phyloP scores from a whole-genome alignment of 2,113 vertebrate species.

The Engraulis encrasicolus region DNA sequence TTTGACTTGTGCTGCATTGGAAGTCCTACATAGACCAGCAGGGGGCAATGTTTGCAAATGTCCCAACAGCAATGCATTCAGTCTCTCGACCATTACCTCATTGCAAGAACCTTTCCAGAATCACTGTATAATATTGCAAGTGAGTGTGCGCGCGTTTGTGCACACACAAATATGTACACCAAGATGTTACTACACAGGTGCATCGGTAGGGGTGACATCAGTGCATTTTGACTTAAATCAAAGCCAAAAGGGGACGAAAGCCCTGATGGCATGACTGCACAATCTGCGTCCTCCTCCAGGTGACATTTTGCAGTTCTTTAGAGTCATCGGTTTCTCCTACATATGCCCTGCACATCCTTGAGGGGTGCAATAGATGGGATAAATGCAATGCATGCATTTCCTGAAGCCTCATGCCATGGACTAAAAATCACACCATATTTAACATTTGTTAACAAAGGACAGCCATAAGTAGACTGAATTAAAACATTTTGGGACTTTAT shows the following conservation, averaged over 20 bases:
- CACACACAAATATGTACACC: not conserved
- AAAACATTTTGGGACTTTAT: no score
- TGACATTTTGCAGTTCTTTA: not conserved
- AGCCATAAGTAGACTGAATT: no score
- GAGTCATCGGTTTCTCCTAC: not conserved
- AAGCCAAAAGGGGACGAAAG: not conserved
- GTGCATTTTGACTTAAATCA: not conserved
- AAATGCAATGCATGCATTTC: not conserved
- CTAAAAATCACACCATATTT: not conserved
- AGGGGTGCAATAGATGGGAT: not conserved
- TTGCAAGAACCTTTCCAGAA: no score
- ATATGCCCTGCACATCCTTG: not conserved
- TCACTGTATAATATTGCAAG: no score
- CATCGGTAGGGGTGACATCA: not conserved
- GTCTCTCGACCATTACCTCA: not conserved
- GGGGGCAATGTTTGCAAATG: constrained; percentile 1
- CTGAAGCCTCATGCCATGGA: not conserved
- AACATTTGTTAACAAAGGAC: not conserved
- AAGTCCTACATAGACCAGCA: not conserved
- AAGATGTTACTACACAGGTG: constrained; percentile 8
- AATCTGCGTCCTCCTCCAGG: constrained; percentile 10
- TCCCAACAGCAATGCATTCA: not conserved
- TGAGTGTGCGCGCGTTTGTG: no score
- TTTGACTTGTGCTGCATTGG: constrained; percentile 27
- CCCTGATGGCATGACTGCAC: constrained; percentile 3